These are phyloP conservation scores for Mesorhabditis spiculigera DNA, from an alignment of 2,888 invertebrate genomes.

Conservation along the genomic window DNA sequence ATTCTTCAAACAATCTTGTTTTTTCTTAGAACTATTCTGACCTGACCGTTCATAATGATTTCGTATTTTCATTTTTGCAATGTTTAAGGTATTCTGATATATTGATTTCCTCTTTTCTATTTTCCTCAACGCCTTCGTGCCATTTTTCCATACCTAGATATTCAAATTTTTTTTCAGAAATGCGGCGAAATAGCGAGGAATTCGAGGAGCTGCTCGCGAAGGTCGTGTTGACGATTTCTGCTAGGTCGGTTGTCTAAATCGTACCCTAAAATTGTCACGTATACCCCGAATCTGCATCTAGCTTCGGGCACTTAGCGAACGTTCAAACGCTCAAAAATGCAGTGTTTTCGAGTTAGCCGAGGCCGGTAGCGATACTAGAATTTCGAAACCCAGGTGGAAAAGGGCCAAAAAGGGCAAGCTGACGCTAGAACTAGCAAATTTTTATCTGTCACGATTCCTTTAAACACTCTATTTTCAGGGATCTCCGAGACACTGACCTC, in stretches of 20 bases:
- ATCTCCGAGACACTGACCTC: constrained; percentile 39
- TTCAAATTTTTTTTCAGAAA: neutral
- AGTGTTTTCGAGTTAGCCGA: neutral
- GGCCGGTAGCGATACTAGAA: neutral
- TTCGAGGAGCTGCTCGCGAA: neutral
- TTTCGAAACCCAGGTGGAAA: neutral
- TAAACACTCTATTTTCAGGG: constrained; percentile 21
- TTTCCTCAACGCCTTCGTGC: too few relatives aligned
- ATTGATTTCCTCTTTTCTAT: too few relatives aligned
- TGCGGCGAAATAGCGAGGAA: neutral
- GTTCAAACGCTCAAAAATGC: constrained; percentile 7
- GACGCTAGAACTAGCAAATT: too few relatives aligned
- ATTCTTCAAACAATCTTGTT: too few relatives aligned
- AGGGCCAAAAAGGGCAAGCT: too few relatives aligned
- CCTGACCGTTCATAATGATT: too few relatives aligned
- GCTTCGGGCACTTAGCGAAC: neutral
- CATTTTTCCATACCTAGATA: too few relatives aligned
- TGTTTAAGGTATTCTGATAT: too few relatives aligned
- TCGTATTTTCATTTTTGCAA: too few relatives aligned
- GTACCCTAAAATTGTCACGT: neutral
- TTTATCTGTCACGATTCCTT: too few relatives aligned
- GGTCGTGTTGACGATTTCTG: neutral
- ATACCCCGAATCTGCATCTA: too few relatives aligned
- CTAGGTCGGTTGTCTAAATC: neutral
- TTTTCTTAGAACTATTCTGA: too few relatives aligned